Evolutionary conservation across 1,140 invertebrate species (phyloP).

Genomic region (Pissodes strobi): DNA sequence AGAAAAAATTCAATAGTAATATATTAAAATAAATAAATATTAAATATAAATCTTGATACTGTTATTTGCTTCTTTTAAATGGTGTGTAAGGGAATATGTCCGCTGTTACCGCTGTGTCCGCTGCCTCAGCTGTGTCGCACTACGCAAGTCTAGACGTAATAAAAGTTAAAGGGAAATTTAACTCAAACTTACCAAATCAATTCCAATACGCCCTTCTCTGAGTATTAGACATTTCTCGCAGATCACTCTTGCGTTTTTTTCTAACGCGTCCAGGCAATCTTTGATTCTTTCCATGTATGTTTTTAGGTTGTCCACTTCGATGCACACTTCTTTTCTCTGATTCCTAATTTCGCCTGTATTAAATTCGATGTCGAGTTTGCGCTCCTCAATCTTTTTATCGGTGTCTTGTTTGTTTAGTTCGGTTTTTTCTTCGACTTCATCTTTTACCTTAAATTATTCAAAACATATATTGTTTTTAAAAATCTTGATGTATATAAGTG

Average conservation of each 20-base stretch:
- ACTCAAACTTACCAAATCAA: slow-evolving; percentile 80
- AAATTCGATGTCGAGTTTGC: slow-evolving; percentile 81
- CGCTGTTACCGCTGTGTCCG: no score
- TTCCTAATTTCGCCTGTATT: slow-evolving; percentile 76
- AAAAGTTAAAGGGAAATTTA: no score
- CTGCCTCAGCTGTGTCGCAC: no score
- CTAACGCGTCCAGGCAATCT: slow-evolving; percentile 69
- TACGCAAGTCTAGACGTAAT: no score
- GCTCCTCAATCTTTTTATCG: slow-evolving; percentile 78
- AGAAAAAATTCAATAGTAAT: no score
- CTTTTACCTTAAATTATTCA: slow-evolving; percentile 60
- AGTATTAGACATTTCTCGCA: slow-evolving; percentile 71
- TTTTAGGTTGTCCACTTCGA: slow-evolving; percentile 71
- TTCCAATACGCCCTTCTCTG: slow-evolving; percentile 73
- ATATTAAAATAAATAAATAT: no score
- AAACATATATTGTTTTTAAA: no score
- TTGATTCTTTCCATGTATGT: slow-evolving; percentile 71
- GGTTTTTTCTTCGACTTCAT: slow-evolving; percentile 67
- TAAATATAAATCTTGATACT: no score
- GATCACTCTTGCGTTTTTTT: slow-evolving; percentile 67
- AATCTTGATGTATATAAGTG: not conserved
- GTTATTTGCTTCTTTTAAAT: no score
- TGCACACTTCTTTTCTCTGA: slow-evolving; percentile 73
- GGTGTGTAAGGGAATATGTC: no score
- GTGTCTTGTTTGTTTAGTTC: no score